phyloP scores from a whole-genome alignment of 2,888 invertebrate species.

The Merodon equestris region DNA sequence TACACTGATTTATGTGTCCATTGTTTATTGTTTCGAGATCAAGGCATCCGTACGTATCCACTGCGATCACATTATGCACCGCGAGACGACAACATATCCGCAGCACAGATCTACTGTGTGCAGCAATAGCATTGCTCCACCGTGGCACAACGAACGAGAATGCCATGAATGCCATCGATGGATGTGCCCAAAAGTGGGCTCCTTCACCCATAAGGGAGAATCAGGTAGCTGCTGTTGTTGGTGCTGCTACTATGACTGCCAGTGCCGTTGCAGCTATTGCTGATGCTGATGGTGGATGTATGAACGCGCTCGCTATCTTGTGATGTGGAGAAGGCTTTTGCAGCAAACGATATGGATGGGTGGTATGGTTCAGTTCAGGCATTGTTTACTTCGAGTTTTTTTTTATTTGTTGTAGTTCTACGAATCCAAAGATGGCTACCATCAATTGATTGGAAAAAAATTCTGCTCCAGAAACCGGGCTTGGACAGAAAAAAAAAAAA shows the following conservation, averaged over 20 bases:
- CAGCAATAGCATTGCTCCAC: slow-evolving; percentile 10
- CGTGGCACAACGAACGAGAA: slow-evolving; percentile 33
- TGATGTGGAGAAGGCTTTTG: slow-evolving; percentile 44
- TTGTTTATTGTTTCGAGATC: slow-evolving; percentile 88
- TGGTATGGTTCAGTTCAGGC: slow-evolving; percentile 45
- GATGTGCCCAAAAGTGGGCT: slow-evolving; percentile 67
- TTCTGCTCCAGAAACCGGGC: slow-evolving; percentile 62
- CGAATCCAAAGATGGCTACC: slow-evolving; percentile 62
- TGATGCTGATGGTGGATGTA: slow-evolving; percentile 15
- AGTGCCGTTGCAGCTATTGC: slow-evolving; percentile 2
- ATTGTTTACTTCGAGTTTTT: slow-evolving; percentile 49
- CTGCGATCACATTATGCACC: slow-evolving; percentile 67
- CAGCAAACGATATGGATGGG: slow-evolving; percentile 51
- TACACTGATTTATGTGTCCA: slow-evolving; percentile 96
- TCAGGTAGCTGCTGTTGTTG: slow-evolving; percentile 58
- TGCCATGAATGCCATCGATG: slow-evolving; percentile 67
- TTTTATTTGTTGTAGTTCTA: slow-evolving; percentile 13
- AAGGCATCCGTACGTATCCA: slow-evolving; percentile 57
- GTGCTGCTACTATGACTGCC: no score
- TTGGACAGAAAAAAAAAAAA: slow-evolving; percentile 5
- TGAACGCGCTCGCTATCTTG: slow-evolving; percentile 14
- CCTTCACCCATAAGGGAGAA: slow-evolving; percentile 55
- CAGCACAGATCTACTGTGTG: slow-evolving; percentile 36
- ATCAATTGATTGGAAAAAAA: slow-evolving; percentile 64
- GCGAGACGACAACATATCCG: slow-evolving; percentile 55